These are phyloP conservation scores for Dasypolia templi DNA, from an alignment of 2,888 invertebrate genomes.

Conservation along the genomic window DNA sequence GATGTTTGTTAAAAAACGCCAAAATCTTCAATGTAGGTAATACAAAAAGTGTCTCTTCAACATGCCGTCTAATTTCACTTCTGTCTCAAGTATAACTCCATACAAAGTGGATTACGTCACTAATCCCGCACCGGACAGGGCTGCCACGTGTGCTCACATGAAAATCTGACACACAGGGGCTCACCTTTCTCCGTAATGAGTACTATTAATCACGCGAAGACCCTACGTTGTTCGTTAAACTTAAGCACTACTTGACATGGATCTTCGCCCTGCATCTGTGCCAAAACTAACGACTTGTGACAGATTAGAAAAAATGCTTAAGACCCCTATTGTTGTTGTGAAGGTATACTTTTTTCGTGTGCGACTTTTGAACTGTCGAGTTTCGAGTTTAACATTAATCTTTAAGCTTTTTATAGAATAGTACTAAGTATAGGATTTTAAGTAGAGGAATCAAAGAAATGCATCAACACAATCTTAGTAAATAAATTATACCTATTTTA, in stretches of 20 bases:
- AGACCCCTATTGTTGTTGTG: conserved; percentile 29
- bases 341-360: conserved; percentile 39
- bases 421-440: background rate
- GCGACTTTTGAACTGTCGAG: conserved; percentile 47
- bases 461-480: background rate
- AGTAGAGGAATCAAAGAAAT: background rate
- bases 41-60: background rate
- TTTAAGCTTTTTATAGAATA: background rate
- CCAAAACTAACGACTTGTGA: conserved; percentile 82
- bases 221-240: conserved; percentile 63
- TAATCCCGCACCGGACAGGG: conserved; percentile 64
- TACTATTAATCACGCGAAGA: conserved; percentile 83
- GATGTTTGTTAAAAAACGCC: no score
- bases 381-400: conserved; percentile 33
- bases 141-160: conserved; percentile 74
- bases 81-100: conserved; percentile 27
- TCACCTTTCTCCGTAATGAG: conserved; percentile 81
- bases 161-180: conserved; percentile 80
- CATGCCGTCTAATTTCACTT: conserved; percentile 12
- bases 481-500: no score
- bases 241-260: conserved; percentile 79
- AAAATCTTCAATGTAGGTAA: background rate
- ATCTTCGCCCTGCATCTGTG: conserved; percentile 82
- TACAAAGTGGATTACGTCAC: conserved; percentile 54
- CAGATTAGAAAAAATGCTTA: conserved; percentile 71